Conservation (phyloP, 2,797 vertebrate genomes). For the Lacerta bilineata region DNA sequence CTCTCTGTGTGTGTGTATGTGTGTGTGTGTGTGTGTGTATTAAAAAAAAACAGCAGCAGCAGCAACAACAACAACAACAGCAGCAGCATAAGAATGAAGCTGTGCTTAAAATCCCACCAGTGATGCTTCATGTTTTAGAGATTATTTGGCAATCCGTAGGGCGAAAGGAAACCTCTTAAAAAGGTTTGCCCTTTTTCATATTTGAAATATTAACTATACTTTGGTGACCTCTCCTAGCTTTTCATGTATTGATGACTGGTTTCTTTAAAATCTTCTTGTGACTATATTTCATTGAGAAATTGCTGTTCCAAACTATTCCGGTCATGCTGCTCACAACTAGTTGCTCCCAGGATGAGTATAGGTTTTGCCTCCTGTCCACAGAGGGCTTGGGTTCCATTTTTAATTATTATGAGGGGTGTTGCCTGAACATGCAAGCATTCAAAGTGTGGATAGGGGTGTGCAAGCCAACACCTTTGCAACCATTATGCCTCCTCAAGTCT, state of each 20-base stretch:
- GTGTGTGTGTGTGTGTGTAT: too few relatives aligned
- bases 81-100: slow-evolving; percentile 8
- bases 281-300: slow-evolving; percentile 35
- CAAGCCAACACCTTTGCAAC: too few relatives aligned
- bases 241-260: background rate
- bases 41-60: too few relatives aligned
- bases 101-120: slow-evolving; percentile 3
- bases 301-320: slow-evolving; percentile 38
- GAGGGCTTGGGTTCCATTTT: background rate
- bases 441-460: too few relatives aligned
- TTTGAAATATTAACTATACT: background rate
- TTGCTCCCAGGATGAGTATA: background rate
- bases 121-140: slow-evolving; percentile 43
- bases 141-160: background rate
- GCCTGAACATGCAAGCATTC: too few relatives aligned
- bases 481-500: too few relatives aligned
- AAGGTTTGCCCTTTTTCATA: background rate
- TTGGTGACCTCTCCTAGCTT: background rate
- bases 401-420: too few relatives aligned
- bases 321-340: background rate
- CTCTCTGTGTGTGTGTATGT: too few relatives aligned
- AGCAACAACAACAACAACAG: too few relatives aligned
- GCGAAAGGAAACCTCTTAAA: background rate
- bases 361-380: background rate
- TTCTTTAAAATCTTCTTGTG: slow-evolving; percentile 35